phyloP scores from a whole-genome alignment of 2,888 invertebrate species.

The Parnassius orleans region DNA sequence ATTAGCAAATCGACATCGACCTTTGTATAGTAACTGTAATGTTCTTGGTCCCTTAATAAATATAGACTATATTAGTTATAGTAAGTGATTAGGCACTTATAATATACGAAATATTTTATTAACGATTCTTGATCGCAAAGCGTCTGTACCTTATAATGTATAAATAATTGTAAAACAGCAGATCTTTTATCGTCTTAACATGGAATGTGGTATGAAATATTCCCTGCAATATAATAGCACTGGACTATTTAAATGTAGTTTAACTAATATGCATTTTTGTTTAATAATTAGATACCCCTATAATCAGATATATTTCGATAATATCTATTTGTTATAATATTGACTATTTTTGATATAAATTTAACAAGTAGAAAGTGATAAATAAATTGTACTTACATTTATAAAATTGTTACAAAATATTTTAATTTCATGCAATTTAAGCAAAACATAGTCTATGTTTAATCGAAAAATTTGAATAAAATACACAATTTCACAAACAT shows the following conservation, averaged over 20 bases:
- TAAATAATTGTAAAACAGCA: conserved; percentile 25
- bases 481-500: conserved; percentile 9
- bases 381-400: conserved; percentile 27
- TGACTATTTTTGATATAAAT: conserved; percentile 20
- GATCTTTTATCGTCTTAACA: conserved; percentile 21
- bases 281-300: conserved; percentile 16
- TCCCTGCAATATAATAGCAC: conserved; percentile 28
- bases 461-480: conserved; percentile 1
- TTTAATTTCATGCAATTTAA: conserved; percentile 5
- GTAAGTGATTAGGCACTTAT: conserved; percentile 23
- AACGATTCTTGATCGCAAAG: conserved; percentile 23
- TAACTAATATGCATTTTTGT: conserved; percentile 16
- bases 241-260: conserved; percentile 29
- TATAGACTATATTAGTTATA: conserved; percentile 18
- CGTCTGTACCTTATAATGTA: conserved; percentile 26
- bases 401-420: conserved; percentile 14
- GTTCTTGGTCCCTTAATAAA: conserved; percentile 17
- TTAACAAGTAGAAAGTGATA: conserved; percentile 13
- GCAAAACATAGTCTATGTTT: neutral
- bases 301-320: conserved; percentile 15
- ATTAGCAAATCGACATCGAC: neutral
- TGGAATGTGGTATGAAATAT: conserved; percentile 22
- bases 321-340: conserved; percentile 9
- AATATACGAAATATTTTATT: conserved; percentile 21
- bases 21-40: conserved; percentile 2